Conservation (phyloP, 1,140 invertebrate genomes). For the Pentalonia nigronervosa region DNA sequence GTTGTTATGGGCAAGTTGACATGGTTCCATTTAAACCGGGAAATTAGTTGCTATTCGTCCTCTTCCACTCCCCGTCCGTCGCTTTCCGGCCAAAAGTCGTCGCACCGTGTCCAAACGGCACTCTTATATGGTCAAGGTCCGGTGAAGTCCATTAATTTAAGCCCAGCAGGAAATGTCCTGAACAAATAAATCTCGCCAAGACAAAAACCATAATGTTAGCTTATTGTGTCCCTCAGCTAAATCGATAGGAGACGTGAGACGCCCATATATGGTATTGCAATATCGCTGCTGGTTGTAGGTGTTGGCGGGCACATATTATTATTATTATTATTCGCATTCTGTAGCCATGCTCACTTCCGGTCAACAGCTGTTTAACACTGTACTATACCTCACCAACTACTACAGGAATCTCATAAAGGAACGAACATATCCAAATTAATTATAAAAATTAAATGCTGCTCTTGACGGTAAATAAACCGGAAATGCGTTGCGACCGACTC, state of each 20-base stretch:
- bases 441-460: constrained; percentile 35
- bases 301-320: not conserved
- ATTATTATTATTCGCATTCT: not conserved
- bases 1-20: constrained; percentile 22
- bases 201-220: constrained; percentile 24
- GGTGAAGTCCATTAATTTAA: constrained; percentile 49
- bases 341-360: not conserved
- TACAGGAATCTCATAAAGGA: not conserved
- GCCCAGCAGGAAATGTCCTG: constrained; percentile 31
- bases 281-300: not conserved
- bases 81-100: constrained; percentile 34
- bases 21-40: constrained; percentile 26
- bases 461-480: not conserved
- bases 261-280: not conserved
- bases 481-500: constrained; percentile 4
- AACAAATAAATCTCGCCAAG: constrained; percentile 39
- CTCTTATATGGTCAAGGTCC: constrained; percentile 44
- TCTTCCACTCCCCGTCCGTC: not conserved
- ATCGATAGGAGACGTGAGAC: not conserved
- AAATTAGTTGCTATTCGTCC: constrained; percentile 47
- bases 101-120: constrained; percentile 37
- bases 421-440: constrained; percentile 12
- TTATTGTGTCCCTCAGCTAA: not conserved
- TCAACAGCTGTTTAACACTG: not conserved
- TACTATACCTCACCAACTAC: not conserved